Percentiles rank a stretch among this genome's conserved stretches.
These are phyloP conservation scores for Lophura nycthemera DNA, from an alignment of 2,113 vertebrate genomes.

Conservation along the genomic window DNA sequence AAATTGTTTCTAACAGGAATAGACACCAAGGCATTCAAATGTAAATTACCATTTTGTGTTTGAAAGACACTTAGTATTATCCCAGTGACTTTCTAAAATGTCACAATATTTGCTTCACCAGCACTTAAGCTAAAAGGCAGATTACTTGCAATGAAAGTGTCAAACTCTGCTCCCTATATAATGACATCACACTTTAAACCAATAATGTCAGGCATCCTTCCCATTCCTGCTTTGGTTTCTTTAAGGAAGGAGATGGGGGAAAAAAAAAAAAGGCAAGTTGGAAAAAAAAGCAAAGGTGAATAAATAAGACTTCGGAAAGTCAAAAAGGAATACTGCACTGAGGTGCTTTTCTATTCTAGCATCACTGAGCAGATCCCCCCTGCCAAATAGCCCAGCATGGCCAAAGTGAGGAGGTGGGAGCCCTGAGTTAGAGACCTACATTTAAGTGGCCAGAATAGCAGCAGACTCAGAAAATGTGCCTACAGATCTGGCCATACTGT, in stretches of 20 bases:
- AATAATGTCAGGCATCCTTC: conserved; percentile 31
- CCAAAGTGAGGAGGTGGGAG: not conserved
- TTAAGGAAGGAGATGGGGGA: not conserved
- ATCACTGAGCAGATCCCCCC: not conserved
- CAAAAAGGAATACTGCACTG: not conserved
- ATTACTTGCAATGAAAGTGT: conserved; percentile 50
- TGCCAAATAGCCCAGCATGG: not conserved
- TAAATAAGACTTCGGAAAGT: not conserved
- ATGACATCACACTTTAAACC: conserved; percentile 56
- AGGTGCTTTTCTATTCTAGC: not conserved
- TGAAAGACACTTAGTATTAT: conserved; percentile 73
- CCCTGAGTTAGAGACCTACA: not conserved
- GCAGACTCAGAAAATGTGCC: not conserved
- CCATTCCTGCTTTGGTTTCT: not conserved
- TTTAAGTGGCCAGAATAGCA: not conserved
- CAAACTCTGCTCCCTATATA: conserved; percentile 46
- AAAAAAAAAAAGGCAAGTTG: no score
- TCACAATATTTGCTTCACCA: conserved; percentile 75
- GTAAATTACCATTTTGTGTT: conserved; percentile 70
- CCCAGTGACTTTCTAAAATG: conserved; percentile 72
- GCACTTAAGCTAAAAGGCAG: conserved; percentile 66
- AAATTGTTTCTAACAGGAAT: conserved; percentile 61
- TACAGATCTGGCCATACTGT: not conserved
- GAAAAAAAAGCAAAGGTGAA: not conserved
- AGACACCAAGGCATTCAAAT: conserved; percentile 73